Conservation (phyloP, 2,797 vertebrate species). For the Aulostomus chinensis region DNA sequence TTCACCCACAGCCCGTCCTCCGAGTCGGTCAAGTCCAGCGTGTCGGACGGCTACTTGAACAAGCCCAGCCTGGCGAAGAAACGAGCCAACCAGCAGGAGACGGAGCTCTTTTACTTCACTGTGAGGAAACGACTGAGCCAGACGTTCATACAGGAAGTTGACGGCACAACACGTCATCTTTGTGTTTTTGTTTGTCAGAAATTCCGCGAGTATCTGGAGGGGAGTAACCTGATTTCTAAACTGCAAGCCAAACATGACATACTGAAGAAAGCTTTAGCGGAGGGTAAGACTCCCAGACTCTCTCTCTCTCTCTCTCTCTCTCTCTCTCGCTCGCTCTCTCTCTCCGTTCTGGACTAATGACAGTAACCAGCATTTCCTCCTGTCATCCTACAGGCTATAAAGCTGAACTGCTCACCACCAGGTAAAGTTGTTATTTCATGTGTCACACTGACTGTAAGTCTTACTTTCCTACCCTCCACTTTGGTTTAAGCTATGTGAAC, state of each 20-base stretch:
- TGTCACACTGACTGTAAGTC: conserved; percentile 13
- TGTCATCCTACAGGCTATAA: conserved; percentile 69
- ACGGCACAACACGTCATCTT: neutral
- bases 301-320: too few species aligned
- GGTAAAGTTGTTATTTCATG: conserved; percentile 52
- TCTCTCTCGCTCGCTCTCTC: too few species aligned
- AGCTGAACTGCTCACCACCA: conserved; percentile 80
- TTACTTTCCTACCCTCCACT: conserved; percentile 10
- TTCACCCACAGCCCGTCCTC: conserved; percentile 98
- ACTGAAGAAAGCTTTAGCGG: conserved; percentile 87
- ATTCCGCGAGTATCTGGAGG: conserved; percentile 87
- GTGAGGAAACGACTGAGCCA: conserved; percentile 67
- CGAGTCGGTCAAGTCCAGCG: conserved; percentile 96
- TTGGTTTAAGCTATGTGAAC: conserved; percentile 19
- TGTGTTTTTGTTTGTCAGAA: conserved; percentile 73
- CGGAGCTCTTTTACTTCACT: conserved; percentile 97
- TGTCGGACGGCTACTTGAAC: conserved; percentile 97
- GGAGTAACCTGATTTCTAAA: conserved; percentile 88
- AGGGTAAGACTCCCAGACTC: conserved; percentile 84
- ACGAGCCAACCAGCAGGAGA: conserved; percentile 97
- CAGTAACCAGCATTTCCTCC: neutral
- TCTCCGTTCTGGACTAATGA: too few species aligned
- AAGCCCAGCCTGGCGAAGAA: conserved; percentile 97
- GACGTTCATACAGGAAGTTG: neutral
- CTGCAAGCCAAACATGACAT: conserved; percentile 90